Evolutionary conservation across 2,113 vertebrate genomes (phyloP).

Genomic region (Todiramphus chloris): DNA sequence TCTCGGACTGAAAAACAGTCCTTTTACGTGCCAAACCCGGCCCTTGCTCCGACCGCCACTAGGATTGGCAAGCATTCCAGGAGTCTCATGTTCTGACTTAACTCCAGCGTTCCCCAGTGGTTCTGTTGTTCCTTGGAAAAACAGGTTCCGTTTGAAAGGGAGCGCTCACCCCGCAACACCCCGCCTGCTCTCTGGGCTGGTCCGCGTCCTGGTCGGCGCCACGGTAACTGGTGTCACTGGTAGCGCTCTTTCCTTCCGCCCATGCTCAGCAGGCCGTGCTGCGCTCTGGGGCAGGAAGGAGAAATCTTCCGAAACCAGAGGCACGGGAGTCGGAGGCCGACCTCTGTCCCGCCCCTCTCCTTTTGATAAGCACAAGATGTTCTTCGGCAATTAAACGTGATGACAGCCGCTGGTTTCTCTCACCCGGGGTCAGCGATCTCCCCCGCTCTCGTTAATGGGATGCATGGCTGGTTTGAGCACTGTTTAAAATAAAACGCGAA

Average conservation of each 20-base stretch:
- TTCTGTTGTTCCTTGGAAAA: slow-evolving; percentile 31
- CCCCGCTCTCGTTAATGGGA: background rate
- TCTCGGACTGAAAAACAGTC: slow-evolving; percentile 4
- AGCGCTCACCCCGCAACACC: background rate
- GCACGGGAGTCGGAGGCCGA: background rate
- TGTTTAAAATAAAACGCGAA: background rate
- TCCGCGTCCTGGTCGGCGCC: background rate
- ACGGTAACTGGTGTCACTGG: rapidly evolving
- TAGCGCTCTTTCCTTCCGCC: background rate
- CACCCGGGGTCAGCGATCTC: background rate
- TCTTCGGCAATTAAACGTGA: background rate
- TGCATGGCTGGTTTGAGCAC: background rate
- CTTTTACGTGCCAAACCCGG: background rate
- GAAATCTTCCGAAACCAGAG: background rate
- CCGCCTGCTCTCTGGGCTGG: rapidly evolving
- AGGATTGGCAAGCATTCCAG: background rate
- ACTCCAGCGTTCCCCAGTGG: background rate
- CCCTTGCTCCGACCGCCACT: background rate
- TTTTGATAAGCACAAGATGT: background rate
- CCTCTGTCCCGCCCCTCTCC: background rate
- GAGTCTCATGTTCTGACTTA: slow-evolving; percentile 14
- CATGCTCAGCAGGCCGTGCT: background rate
- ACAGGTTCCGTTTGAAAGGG: background rate
- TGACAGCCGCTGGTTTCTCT: background rate
- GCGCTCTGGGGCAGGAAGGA: background rate